Base-by-base conservation (phyloP, 1,140 invertebrate genomes). In the Arctopsyche grandis region DNA sequence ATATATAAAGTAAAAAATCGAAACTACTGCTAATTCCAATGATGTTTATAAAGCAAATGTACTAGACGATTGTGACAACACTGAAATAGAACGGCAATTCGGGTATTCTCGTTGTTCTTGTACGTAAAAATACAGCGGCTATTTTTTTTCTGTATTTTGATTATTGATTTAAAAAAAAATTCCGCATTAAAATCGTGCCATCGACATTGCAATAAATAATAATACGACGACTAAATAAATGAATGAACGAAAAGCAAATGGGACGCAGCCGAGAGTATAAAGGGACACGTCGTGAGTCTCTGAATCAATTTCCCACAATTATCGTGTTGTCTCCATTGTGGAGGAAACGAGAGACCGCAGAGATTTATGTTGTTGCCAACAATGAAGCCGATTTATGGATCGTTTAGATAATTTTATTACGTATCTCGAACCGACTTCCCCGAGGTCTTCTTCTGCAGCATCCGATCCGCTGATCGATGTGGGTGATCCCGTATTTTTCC, bases 341-440 rank as follows among this genome's bases (percentile, higher is more conserved):
- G 44, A 48, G 70, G 69, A 29, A 73, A 73, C 38, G 70, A 73
- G 70, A 73, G 12, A n/a, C 46, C 38, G 16, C 21, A 10, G 19
- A 73, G 70, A 73, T 52, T 73, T 73, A 73, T 73, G 26, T 63
- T 38, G 21, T 63, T 69, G 75, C 63, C 60, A 77, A 63, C 60
- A 9, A 44, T 69, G 75, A 77, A 69, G 75, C 24, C 21, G 75
- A 77, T 77, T 77, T 77, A 77, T 77, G 75, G 44, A 77, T 52
- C 60, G 63, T 77, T 77, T 69, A 66, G 43, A 69, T 69, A 69
- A 77, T 77, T 77, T 77, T 77, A 77, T 77, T 77, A 52, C 60
- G 44, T 48, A 52, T 52, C 29, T n/a, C n/a, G n/a, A n/a, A n/a
- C n/a, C n/a, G n/a, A n/a, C n/a, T 48, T 29, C 48, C 29, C 29